Conservation (phyloP, 2,888 invertebrate species). For the Cheilosia urbana region DNA sequence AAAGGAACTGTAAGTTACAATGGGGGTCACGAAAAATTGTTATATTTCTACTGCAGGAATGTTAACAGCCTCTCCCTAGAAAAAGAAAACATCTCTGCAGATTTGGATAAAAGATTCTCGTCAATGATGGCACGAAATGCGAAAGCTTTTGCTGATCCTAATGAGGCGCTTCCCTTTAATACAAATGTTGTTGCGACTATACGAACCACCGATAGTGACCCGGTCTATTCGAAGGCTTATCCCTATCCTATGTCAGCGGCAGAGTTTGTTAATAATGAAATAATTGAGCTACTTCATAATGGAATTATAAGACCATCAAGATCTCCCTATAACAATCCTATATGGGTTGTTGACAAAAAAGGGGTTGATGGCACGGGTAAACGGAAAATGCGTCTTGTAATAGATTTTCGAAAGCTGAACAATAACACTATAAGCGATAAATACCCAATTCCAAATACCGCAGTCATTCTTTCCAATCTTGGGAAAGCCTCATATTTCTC, state of each 20-base stretch:
- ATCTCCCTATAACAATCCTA: constrained; percentile 52
- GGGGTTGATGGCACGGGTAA: constrained; percentile 31
- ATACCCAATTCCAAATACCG: constrained; percentile 65
- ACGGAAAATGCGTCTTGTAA: constrained; percentile 39
- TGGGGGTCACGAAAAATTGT: constrained; percentile 26
- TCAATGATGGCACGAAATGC: not conserved
- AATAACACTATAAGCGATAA: constrained; percentile 67
- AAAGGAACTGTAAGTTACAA: constrained; percentile 42
- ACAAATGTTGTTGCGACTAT: constrained; percentile 20
- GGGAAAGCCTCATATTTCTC: constrained; percentile 57
- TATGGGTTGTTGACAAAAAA: constrained; percentile 59
- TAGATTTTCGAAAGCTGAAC: constrained; percentile 52
- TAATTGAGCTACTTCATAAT: constrained; percentile 19
- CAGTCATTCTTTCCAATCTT: constrained; percentile 53
- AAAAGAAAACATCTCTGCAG: not conserved
- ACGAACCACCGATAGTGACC: constrained; percentile 40
- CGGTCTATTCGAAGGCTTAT: constrained; percentile 51
- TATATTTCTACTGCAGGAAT: constrained; percentile 18
- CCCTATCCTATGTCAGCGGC: constrained; percentile 45
- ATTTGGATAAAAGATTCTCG: not conserved
- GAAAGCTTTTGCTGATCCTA: constrained; percentile 44
- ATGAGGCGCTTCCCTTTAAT: constrained; percentile 39
- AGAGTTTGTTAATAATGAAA: constrained; percentile 49
- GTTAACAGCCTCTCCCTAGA: not conserved
- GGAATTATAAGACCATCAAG: constrained; percentile 37